Evolutionary conservation across 2,888 invertebrate genomes (phyloP), one percentile per base, ranked within the genome.

Genomic region (Eumerus sabulonum): DNA sequence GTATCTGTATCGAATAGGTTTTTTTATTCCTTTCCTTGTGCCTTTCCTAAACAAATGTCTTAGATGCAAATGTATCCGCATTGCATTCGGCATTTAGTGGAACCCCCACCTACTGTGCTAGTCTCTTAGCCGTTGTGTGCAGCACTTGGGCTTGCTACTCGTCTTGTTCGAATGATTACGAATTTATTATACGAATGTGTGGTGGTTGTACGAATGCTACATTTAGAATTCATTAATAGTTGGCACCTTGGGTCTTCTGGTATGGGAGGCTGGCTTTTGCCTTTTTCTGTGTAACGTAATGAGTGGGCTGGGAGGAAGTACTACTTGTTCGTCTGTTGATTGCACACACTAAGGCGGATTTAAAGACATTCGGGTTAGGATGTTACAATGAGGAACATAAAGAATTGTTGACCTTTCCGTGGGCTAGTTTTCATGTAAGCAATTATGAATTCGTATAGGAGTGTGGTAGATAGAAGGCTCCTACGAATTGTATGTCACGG

Each of bases 1-100:
- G n/a, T 56, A 44, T 48, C 54, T 54, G 14, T 14, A 63, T 36
- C 38, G 56, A 74, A 45, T 71, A 54, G 64, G 60, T 68, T 54
- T 79, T 40, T 40, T n/a, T 40, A 7, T n/a, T 40, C n/a, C n/a
- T n/a, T n/a, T n/a, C n/a, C n/a, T n/a, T n/a, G n/a, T n/a, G n/a
- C n/a, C n/a, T 27, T 77, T 64, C 50, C 68, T 68, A 74, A 74
- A 74, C 50, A 74, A 63, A 53, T 68, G 47, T 54, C 68, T 74
- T 70, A 57, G 70, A 79, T 79, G 79, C 79, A 79, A 79, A 79
- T 79, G 63, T 50, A 74, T 57, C 48, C 40, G 59, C 74, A 68
- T 68, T 54, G 79, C 74, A 79, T 74, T 79, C 63, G 64, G 68
- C 74, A 74, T 74, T 79, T 59, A 64, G 68, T 50, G 74, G 73